Evolutionary conservation across 53 echinoderm and acorn worm genomes (phyloP).

Genomic region (Astropecten irregularis): DNA sequence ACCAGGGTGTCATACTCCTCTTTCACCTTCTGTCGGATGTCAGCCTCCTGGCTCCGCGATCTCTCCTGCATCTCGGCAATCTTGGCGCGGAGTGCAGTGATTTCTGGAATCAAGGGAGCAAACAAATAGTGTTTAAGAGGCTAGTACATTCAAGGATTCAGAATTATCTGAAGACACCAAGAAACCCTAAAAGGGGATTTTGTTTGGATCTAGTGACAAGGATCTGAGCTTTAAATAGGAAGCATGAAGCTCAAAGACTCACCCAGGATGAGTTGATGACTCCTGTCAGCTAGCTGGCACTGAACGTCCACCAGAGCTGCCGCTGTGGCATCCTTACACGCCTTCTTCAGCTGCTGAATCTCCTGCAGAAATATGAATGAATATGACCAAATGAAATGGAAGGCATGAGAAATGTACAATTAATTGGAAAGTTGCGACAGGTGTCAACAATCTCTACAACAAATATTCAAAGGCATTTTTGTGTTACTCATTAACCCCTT

Average conservation of each 20-base stretch:
- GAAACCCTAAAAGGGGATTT: too few relatives aligned
- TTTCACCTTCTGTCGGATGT: slow-evolving; percentile 68
- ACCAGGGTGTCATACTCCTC: slow-evolving; percentile 83
- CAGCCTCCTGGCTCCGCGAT: slow-evolving; percentile 71
- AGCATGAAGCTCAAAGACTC: too few relatives aligned
- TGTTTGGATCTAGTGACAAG: too few relatives aligned
- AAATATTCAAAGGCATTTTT: too few relatives aligned
- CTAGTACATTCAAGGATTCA: too few relatives aligned
- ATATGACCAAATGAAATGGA: not conserved
- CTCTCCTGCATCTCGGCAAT: slow-evolving; percentile 72
- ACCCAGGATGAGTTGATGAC: slow-evolving; percentile 97
- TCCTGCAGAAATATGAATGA: slow-evolving; percentile 78
- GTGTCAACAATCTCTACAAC: too few relatives aligned
- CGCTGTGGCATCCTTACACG: slow-evolving; percentile 67
- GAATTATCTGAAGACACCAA: too few relatives aligned
- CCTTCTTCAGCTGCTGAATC: slow-evolving; percentile 82
- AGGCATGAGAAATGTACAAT: not conserved
- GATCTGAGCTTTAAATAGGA: too few relatives aligned
- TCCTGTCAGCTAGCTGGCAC: slow-evolving; percentile 94
- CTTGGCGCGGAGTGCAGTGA: slow-evolving; percentile 91
- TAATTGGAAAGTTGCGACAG: too few relatives aligned
- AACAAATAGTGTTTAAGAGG: not conserved
- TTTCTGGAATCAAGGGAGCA: slow-evolving; percentile 64
- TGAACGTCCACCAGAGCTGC: slow-evolving; percentile 93
- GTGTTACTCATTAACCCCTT: too few relatives aligned